phyloP scores from a whole-genome alignment of 2,797 vertebrate species.

The Nannoperca obscura region DNA sequence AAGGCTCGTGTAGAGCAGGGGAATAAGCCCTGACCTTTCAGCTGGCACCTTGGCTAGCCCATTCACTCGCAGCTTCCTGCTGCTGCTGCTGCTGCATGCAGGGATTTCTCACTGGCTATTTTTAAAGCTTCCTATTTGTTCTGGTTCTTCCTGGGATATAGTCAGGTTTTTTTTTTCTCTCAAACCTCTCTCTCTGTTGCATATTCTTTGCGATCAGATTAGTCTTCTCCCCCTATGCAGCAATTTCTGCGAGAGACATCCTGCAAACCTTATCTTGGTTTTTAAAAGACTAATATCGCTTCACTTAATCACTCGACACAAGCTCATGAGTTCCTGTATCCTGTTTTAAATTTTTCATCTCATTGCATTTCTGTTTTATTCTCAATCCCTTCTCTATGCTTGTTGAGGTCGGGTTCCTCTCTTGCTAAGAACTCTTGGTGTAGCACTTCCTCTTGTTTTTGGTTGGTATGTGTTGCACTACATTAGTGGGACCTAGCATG shows the following conservation, averaged over 20 bases:
- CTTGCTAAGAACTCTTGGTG: constrained; percentile 39
- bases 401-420: constrained; percentile 28
- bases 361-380: constrained; percentile 2
- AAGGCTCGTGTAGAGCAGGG: constrained; percentile 3
- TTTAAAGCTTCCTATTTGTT: constrained; percentile 76
- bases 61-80: constrained; percentile 74
- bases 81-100: constrained; percentile 53
- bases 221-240: neutral
- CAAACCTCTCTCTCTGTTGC: constrained; percentile 1
- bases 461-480: neutral
- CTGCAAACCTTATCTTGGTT: neutral
- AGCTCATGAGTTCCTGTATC: neutral
- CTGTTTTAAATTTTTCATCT: neutral
- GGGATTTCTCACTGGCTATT: constrained; percentile 71
- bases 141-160: constrained; percentile 64
- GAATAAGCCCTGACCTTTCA: constrained; percentile 65
- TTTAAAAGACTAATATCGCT: neutral
- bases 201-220: constrained; percentile 8
- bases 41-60: constrained; percentile 55
- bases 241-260: neutral
- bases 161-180: constrained; percentile 27
- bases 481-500: neutral
- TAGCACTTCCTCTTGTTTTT: constrained; percentile 67
- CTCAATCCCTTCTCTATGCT: neutral
- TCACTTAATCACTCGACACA: neutral